These are phyloP conservation scores for Dendrocopos noguchii DNA, from an alignment of 2,113 vertebrate genomes.

Conservation along the genomic window DNA sequence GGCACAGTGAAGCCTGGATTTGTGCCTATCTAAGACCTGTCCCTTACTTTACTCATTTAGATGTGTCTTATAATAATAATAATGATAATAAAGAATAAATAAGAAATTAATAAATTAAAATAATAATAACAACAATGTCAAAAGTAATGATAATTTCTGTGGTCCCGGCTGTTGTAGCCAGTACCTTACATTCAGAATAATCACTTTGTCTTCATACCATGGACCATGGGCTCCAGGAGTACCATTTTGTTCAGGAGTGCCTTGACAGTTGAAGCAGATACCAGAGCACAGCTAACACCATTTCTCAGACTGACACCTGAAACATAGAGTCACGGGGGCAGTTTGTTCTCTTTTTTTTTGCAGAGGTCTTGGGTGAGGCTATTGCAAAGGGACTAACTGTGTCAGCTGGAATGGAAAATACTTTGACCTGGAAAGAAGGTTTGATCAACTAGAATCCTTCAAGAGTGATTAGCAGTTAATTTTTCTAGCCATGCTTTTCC, in stretches of 20 bases:
- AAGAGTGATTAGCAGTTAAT: neutral
- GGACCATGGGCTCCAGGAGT: neutral
- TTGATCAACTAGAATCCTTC: neutral
- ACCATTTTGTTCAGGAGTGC: neutral
- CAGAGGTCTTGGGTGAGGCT: neutral
- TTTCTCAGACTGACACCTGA: neutral
- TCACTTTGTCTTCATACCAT: neutral
- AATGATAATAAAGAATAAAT: neutral
- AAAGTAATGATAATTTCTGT: neutral
- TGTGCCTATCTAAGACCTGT: neutral
- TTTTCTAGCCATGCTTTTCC: neutral
- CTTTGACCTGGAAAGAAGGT: neutral
- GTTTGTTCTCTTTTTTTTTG: neutral
- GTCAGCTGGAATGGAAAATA: neutral
- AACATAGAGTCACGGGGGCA: neutral
- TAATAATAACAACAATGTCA: neutral
- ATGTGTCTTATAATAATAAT: neutral
- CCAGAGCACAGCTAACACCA: neutral
- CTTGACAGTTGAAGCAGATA: neutral
- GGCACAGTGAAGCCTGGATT: neutral
- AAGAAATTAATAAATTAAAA: no score
- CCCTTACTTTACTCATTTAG: neutral
- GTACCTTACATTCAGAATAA: neutral
- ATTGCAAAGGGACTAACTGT: neutral
- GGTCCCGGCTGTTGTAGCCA: neutral